Base-by-base conservation (phyloP, 1,140 invertebrate genomes). In the Solen grandis region DNA sequence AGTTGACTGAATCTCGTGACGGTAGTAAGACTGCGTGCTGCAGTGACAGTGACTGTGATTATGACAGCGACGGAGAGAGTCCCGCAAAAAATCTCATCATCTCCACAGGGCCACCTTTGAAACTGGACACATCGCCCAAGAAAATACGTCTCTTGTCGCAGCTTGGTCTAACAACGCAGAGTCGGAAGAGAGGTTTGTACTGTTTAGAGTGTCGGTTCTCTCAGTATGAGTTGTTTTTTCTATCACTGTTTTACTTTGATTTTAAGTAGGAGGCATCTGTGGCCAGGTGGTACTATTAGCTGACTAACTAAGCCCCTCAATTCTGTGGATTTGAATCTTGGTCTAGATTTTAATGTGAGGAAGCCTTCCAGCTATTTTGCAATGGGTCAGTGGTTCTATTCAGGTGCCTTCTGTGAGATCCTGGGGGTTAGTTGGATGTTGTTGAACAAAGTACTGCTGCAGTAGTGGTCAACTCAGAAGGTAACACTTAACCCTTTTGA, bases 1-100 rank as follows among this genome's bases (percentile, higher is more conserved):
- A 79, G 36, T 77, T 87, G 54, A 75, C 62, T 36, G 76, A 85
- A 60, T 63, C 85, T 36, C 72, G 86, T 14, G 41, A 46, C 19
- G 41, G 41, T 46, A 46, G 8, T 10, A 19, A 81, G 5, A 85
- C 82, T 1, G 69, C 57, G 16, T 85, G 86, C 50, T 84, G 79
- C 50, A 87, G 86, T 77, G 90, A 89, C 68, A 87, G 80, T 41
- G 87, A 89, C 33, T 85, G 83, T 55, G 86, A 87, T 29, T 79
- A 74, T 13, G 83, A 85, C n/a, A 80, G 73, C 27, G 84, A 86
- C 33, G 68, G 55, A 3, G 87, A 86, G 22, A 62, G 62, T 31
- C 29, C 84, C 84, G 73, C 79, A 82, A 74, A 60, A 46, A 35
- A 83, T 83, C 70, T 85, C 22, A 60, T 90, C 52, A 86, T 91